These are phyloP conservation scores for Neodiprion virginianus DNA, from an alignment of 1,140 invertebrate genomes.

Conservation along the genomic window DNA sequence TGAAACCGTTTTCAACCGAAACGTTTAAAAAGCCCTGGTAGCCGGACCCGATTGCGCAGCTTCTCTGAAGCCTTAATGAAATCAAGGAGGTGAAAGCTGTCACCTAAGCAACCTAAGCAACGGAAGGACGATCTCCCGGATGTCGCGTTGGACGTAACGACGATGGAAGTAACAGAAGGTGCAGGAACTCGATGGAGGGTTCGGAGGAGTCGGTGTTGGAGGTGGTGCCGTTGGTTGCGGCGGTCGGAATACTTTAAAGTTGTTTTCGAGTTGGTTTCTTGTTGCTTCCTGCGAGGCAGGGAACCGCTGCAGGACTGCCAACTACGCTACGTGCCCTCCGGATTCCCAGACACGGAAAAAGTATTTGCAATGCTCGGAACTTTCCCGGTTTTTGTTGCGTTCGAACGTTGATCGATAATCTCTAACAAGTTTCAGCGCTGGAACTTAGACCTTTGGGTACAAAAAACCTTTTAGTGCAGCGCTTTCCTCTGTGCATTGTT, in stretches of 20 bases:
- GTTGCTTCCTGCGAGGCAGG: neutral
- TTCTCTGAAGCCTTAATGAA: neutral
- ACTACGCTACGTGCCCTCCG: too few relatives aligned
- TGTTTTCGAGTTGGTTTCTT: neutral
- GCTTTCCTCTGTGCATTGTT: neutral
- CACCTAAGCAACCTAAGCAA: too few relatives aligned
- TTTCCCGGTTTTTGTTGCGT: neutral
- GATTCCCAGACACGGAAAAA: neutral
- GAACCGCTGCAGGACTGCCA: neutral
- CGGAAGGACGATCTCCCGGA: neutral
- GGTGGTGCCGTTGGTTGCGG: neutral
- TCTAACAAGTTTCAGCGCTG: neutral
- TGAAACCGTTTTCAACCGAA: neutral
- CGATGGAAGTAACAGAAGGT: neutral
- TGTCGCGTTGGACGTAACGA: neutral
- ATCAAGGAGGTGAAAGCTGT: neutral
- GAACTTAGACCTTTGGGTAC: neutral
- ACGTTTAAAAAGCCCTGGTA: neutral
- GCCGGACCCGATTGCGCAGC: neutral
- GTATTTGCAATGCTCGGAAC: neutral
- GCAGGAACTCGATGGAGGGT: neutral
- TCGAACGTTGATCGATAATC: neutral
- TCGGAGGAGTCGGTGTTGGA: neutral
- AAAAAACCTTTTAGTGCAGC: neutral
- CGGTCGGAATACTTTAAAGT: constrained; percentile 5